These are phyloP conservation scores for Tetranychus piercei DNA, from an alignment of 2,888 invertebrate species.

Conservation along the genomic window DNA sequence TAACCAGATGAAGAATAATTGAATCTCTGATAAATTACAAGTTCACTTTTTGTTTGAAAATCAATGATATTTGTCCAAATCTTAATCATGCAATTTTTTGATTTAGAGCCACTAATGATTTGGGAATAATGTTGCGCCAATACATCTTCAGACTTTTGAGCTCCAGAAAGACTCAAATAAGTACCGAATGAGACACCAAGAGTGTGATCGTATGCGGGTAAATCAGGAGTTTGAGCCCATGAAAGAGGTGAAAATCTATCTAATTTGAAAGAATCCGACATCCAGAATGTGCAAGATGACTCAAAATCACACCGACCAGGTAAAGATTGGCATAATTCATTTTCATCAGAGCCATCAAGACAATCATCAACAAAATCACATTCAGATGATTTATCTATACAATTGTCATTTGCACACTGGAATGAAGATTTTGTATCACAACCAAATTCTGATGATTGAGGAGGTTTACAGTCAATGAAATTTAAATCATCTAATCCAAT, in stretches of 20 bases:
- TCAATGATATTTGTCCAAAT: not conserved
- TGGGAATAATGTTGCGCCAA: not conserved
- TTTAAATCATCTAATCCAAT: slow-evolving; percentile 22
- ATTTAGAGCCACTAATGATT: not conserved
- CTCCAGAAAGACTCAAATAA: not conserved
- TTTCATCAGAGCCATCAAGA: slow-evolving; percentile 52
- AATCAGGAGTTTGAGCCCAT: not conserved
- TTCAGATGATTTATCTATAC: slow-evolving; percentile 29
- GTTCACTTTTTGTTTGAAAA: not conserved
- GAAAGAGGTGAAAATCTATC: not conserved
- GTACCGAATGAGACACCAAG: not conserved
- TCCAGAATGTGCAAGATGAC: not conserved
- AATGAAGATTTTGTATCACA: slow-evolving; percentile 22
- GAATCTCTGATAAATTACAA: not conserved
- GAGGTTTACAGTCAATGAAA: slow-evolving; percentile 21
- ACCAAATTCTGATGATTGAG: slow-evolving; percentile 3
- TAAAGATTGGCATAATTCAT: slow-evolving; percentile 19
- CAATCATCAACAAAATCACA: slow-evolving; percentile 37
- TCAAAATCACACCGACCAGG: not conserved
- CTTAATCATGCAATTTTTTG: not conserved
- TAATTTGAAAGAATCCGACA: not conserved
- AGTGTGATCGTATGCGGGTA: not conserved
- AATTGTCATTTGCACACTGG: slow-evolving; percentile 28
- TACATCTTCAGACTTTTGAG: not conserved
- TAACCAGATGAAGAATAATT: not conserved